phyloP scores from a whole-genome alignment of 64 coral and sea anemone genomes.

The Stylophora pistillata region DNA sequence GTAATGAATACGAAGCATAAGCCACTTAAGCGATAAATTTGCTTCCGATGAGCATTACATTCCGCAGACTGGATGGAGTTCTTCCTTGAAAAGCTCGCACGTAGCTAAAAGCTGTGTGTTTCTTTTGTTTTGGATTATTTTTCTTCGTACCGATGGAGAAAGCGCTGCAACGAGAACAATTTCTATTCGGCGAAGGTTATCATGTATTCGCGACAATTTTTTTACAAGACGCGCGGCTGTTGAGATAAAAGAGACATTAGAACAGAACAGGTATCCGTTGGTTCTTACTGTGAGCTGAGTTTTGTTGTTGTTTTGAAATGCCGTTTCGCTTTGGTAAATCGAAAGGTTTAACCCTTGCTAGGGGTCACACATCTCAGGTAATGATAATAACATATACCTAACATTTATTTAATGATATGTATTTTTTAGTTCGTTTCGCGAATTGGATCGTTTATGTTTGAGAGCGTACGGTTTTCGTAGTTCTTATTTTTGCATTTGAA shows the following conservation, averaged over 20 bases:
- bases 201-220: not conserved
- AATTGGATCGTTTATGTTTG: too few species aligned
- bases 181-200: not conserved
- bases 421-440: not conserved
- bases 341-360: slow-evolving; percentile 13
- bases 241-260: not conserved
- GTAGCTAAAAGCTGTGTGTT: not conserved
- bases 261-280: not conserved
- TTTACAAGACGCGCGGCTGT: not conserved
- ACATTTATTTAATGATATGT: not conserved
- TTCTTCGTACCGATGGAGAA: not conserved
- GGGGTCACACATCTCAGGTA: slow-evolving; percentile 14
- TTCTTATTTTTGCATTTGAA: too few species aligned
- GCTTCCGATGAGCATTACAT: not conserved
- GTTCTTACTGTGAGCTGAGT: not conserved
- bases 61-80: not conserved
- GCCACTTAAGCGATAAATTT: not conserved
- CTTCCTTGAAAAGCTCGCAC: not conserved
- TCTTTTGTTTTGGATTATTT: not conserved
- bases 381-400: not conserved
- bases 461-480: too few species aligned
- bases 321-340: slow-evolving; percentile 49
- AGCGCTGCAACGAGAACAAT: not conserved
- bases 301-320: slow-evolving; percentile 1
- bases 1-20: not conserved